phyloP scores from a whole-genome alignment of 30 jellyfish, hydroid and myxozoan genomes.

The Mastigias papua region DNA sequence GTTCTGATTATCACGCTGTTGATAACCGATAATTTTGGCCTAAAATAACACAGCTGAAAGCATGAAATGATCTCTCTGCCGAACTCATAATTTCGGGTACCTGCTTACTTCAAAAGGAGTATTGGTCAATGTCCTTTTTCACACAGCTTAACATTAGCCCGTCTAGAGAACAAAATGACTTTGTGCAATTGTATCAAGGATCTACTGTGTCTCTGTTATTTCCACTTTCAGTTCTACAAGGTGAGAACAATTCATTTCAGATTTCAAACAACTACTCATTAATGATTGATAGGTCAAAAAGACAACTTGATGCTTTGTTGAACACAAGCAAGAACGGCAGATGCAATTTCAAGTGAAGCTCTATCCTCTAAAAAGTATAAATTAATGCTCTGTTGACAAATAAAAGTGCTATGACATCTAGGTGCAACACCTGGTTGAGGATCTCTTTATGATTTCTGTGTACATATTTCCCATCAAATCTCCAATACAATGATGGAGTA shows the following conservation, averaged over 20 bases:
- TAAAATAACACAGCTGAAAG: slow-evolving; percentile 9
- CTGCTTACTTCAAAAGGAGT: slow-evolving; percentile 33
- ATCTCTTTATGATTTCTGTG: not conserved
- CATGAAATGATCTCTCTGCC: slow-evolving; percentile 74
- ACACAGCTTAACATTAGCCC: not conserved
- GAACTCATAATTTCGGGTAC: slow-evolving; percentile 62
- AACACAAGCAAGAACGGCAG: not conserved
- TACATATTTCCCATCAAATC: too few relatives aligned
- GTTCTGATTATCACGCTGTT: not conserved
- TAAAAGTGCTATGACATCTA: not conserved
- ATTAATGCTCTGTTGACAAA: not conserved
- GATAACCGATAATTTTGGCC: slow-evolving; percentile 17
- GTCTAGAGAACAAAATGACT: not conserved
- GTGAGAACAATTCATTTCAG: slow-evolving; percentile 57
- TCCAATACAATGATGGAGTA: too few relatives aligned
- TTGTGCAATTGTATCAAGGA: not conserved
- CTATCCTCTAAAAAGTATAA: not conserved
- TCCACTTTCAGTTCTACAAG: slow-evolving; percentile 5
- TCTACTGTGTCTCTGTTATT: not conserved
- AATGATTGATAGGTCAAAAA: slow-evolving; percentile 63
- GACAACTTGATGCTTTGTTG: slow-evolving; percentile 56
- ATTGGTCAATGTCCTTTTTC: not conserved
- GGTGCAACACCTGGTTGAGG: not conserved
- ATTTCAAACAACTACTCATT: slow-evolving; percentile 58
- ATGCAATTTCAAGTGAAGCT: not conserved